A percentile compares a stretch with the other conserved stretches of the same genome.
Conservation (phyloP, 2,888 invertebrate genomes). For the Gymnoscelis rufifasciata region DNA sequence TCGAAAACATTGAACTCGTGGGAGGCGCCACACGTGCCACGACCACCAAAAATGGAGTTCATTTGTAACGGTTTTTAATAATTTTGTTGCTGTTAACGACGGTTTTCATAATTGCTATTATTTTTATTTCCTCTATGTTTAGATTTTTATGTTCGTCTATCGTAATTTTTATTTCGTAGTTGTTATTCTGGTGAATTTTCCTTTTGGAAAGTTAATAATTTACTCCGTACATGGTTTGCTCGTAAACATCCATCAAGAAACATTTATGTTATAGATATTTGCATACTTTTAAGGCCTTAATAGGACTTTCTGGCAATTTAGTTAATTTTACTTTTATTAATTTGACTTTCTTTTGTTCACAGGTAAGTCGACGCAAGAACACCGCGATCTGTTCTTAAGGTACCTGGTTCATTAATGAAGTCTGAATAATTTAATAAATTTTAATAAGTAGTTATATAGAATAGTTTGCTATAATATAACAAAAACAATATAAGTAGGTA, state of each 20-base stretch:
- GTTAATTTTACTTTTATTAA: background rate
- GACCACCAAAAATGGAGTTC: constrained; percentile 26
- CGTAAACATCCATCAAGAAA: background rate
- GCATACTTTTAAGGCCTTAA: too few relatives aligned
- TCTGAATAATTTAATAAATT: too few relatives aligned
- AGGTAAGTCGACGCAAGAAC: constrained; percentile 21
- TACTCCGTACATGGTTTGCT: background rate
- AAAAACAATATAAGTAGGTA: too few relatives aligned
- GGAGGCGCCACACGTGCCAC: constrained; percentile 45
- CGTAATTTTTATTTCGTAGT: too few relatives aligned
- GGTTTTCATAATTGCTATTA: constrained; percentile 11
- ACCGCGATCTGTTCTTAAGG: too few relatives aligned
- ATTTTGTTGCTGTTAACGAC: constrained; percentile 23
- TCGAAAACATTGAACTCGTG: constrained; percentile 35
- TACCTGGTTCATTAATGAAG: too few relatives aligned
- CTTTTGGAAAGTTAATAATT: too few relatives aligned
- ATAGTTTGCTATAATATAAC: too few relatives aligned
- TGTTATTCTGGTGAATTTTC: background rate
- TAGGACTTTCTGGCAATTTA: too few relatives aligned
- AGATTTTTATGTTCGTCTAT: background rate
- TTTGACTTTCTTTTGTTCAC: constrained; percentile 19
- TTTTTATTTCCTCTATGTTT: constrained; percentile 3
- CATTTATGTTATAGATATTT: too few relatives aligned
- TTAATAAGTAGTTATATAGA: too few relatives aligned
- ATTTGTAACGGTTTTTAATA: constrained; percentile 30